Evolutionary conservation across 2,797 vertebrate genomes (phyloP).

Genomic region (Crax fasciolata): DNA sequence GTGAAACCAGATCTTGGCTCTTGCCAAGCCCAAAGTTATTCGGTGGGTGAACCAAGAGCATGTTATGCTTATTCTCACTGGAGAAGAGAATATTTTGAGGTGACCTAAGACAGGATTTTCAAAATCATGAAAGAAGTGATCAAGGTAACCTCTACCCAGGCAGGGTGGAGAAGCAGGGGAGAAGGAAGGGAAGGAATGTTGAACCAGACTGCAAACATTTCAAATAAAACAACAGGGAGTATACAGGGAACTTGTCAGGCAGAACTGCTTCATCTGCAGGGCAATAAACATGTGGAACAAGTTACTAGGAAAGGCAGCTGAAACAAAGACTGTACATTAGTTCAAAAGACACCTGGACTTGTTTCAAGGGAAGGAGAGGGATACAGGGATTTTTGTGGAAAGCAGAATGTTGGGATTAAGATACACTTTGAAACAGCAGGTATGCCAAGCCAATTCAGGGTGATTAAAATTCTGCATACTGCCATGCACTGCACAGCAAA

Average conservation of each 20-base stretch:
- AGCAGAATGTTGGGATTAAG: background rate
- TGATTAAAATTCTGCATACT: background rate
- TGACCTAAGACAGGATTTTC: conserved; percentile 7
- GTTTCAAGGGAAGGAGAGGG: background rate
- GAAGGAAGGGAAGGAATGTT: background rate
- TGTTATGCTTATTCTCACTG: conserved; percentile 3
- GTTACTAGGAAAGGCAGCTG: conserved; percentile 27
- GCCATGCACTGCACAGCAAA: background rate
- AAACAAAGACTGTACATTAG: conserved; percentile 22
- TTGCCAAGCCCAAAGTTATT: background rate
- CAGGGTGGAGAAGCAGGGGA: background rate
- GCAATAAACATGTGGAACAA: conserved; percentile 48
- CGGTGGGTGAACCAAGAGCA: background rate
- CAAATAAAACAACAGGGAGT: conserved; percentile 7
- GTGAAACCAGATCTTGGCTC: conserved; percentile 41
- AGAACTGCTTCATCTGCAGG: conserved; percentile 24
- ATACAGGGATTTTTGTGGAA: background rate
- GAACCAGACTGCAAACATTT: background rate
- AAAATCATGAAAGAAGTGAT: background rate
- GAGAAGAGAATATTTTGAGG: conserved; percentile 41
- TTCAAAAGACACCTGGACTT: conserved; percentile 37
- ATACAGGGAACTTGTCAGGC: conserved; percentile 10
- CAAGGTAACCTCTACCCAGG: background rate
- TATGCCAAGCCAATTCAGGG: background rate
- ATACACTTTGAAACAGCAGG: background rate